Evolutionary conservation across 2,888 invertebrate species (phyloP).

Genomic region (Epinotia bilunana): DNA sequence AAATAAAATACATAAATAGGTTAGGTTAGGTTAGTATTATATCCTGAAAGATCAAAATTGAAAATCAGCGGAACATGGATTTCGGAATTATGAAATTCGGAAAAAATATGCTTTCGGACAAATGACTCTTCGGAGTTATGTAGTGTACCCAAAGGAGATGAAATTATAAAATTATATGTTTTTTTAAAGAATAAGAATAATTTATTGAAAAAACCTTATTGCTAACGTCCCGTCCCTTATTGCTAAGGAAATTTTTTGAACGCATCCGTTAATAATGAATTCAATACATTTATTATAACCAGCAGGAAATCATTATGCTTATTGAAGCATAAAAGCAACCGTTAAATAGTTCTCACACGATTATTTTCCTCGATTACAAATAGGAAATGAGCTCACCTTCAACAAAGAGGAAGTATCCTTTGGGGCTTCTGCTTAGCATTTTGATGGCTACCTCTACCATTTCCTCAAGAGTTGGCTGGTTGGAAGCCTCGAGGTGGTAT

Average conservation of each 20-base stretch:
- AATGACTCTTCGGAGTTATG: no score
- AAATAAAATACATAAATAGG: no score
- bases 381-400: slow-evolving; percentile 73
- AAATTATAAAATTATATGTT: no score
- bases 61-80: no score
- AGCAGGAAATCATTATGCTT: neutral
- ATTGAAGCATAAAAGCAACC: neutral
- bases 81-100: no score
- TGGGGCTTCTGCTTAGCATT: slow-evolving; percentile 85
- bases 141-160: no score
- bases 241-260: neutral
- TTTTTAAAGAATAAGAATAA: no score
- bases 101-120: no score
- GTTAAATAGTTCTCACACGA: neutral
- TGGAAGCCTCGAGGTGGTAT: slow-evolving; percentile 87
- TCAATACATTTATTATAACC: neutral
- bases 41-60: no score
- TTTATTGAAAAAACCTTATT: no score
- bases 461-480: slow-evolving; percentile 88
- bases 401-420: slow-evolving; percentile 91
- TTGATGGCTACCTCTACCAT: slow-evolving; percentile 90
- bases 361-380: neutral
- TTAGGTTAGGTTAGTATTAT: no score
- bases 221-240: no score
- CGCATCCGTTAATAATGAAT: neutral